Conservation (phyloP, 2,113 vertebrate genomes). For the Tragelaphus imberbis region DNA sequence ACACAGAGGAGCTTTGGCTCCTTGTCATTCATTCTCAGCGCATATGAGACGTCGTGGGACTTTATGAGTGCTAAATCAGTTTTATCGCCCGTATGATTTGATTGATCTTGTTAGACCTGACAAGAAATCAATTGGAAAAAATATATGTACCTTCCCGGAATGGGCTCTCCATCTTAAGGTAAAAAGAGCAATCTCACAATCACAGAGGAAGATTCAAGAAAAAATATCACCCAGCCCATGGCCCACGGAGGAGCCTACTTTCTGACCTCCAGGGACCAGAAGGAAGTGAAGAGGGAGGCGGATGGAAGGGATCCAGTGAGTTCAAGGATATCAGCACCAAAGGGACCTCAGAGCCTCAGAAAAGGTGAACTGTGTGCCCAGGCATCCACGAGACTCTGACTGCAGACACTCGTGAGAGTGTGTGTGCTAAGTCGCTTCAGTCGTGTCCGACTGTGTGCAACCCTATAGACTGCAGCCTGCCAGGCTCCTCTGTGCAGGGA, state of each 20-base stretch:
- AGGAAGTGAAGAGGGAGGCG: background rate
- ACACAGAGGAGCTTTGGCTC: slow-evolving; percentile 50
- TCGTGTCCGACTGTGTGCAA: accelerated
- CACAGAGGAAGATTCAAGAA: background rate
- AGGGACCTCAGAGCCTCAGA: background rate
- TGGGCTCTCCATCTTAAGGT: slow-evolving; percentile 57
- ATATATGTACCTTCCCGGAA: slow-evolving; percentile 63
- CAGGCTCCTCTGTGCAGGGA: background rate
- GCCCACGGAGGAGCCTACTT: background rate
- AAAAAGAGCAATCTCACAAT: slow-evolving; percentile 44
- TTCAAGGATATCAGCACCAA: background rate
- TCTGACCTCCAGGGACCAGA: background rate
- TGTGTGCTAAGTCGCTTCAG: accelerated
- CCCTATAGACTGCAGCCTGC: background rate
- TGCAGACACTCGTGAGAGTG: background rate
- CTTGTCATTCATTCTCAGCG: slow-evolving; percentile 41
- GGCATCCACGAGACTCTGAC: background rate
- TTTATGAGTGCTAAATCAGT: slow-evolving; percentile 80
- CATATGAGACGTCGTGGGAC: slow-evolving; percentile 59
- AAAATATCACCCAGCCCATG: background rate
- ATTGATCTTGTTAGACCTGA: slow-evolving; percentile 79
- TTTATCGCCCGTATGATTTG: slow-evolving; percentile 80
- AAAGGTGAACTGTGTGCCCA: background rate
- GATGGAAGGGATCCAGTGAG: background rate
- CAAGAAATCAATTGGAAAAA: slow-evolving; percentile 77